Evolutionary conservation across 2,113 vertebrate species (phyloP).

Genomic region (Aix galericulata): DNA sequence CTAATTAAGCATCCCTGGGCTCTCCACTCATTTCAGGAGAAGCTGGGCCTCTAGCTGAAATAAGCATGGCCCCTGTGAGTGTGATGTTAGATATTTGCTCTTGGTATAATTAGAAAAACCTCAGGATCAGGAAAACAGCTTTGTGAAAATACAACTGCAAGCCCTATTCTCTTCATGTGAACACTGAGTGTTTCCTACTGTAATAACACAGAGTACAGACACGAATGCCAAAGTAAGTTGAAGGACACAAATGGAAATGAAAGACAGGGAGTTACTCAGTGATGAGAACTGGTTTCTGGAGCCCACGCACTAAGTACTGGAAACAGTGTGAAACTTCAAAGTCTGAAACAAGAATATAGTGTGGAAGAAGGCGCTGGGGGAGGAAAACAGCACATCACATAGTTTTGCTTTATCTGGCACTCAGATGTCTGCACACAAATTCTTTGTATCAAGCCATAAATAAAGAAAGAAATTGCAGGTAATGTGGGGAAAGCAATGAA

Average conservation of each 20-base stretch:
- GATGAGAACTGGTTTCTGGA: constrained; percentile 8
- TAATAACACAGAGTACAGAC: constrained; percentile 1
- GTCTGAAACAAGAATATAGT: background rate
- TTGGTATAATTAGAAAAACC: constrained; percentile 21
- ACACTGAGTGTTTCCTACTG: constrained; percentile 33
- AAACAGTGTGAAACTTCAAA: background rate
- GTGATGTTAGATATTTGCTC: constrained; percentile 52
- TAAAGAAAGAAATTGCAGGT: background rate
- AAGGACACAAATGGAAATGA: constrained; percentile 52
- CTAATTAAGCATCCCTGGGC: background rate
- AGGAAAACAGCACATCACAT: background rate
- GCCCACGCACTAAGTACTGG: background rate
- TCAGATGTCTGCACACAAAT: background rate
- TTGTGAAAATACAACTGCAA: background rate
- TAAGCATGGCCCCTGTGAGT: background rate
- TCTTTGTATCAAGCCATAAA: background rate
- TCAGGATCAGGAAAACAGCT: background rate
- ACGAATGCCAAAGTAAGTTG: constrained; percentile 8
- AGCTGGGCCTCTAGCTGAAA: constrained; percentile 6
- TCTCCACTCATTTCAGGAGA: background rate
- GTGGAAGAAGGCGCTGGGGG: background rate
- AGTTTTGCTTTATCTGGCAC: background rate
- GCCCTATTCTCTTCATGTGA: background rate
- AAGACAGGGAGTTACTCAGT: background rate
- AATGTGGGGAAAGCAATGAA: background rate